Evolutionary conservation across 2,888 invertebrate genomes (phyloP).

Genomic region (Thecophora atra): DNA sequence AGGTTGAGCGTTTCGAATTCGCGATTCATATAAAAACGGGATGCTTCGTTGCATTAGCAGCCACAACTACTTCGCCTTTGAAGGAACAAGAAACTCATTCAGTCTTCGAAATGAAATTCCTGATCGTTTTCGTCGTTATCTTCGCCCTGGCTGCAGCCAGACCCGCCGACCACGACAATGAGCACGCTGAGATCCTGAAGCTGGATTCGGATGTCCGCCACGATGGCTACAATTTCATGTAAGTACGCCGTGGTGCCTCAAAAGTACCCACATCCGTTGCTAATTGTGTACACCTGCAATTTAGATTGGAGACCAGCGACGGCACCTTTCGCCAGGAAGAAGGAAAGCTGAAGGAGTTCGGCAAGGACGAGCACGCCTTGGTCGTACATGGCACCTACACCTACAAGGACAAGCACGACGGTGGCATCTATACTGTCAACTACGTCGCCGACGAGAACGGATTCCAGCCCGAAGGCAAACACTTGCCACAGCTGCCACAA

Average conservation of each 20-base stretch:
- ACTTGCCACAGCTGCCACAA: conserved; percentile 48
- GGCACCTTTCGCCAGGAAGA: conserved; percentile 33
- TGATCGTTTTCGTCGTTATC: conserved; percentile 51
- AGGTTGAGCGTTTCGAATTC: too few relatives aligned
- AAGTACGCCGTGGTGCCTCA: neutral
- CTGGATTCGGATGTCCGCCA: conserved; percentile 68
- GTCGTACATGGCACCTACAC: conserved; percentile 49
- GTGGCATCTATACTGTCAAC: conserved; percentile 68
- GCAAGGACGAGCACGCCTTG: conserved; percentile 45
- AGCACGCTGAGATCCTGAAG: conserved; percentile 53
- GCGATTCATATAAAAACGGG: too few relatives aligned
- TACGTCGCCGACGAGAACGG: conserved; percentile 58
- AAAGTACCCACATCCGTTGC: neutral
- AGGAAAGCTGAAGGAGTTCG: conserved; percentile 40
- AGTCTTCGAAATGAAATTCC: conserved; percentile 45
- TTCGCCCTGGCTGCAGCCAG: conserved; percentile 52
- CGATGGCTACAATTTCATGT: conserved; percentile 71
- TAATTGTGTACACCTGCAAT: neutral
- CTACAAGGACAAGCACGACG: conserved; percentile 58
- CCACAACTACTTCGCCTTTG: too few relatives aligned
- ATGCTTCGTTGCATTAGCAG: too few relatives aligned
- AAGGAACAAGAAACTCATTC: conserved; percentile 33
- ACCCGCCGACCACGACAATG: conserved; percentile 41
- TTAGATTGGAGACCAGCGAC: conserved; percentile 41
- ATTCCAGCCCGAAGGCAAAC: conserved; percentile 59